These are phyloP conservation scores for Pachyramphus minor DNA, from an alignment of 2,113 vertebrate genomes.

Conservation along the genomic window DNA sequence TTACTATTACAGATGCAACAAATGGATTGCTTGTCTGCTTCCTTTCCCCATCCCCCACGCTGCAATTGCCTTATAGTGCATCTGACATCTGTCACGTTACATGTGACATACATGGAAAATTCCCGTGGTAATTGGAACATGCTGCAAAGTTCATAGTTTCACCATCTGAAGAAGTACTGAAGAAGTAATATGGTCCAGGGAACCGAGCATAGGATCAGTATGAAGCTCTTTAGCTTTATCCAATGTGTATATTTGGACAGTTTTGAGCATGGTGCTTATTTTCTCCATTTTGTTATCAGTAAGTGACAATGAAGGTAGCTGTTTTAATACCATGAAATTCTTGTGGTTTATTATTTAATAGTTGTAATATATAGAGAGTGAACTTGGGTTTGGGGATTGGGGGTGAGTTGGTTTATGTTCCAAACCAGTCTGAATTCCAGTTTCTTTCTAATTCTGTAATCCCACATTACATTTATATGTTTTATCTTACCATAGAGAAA, in stretches of 20 bases:
- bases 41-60: neutral
- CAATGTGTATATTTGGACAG: neutral
- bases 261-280: neutral
- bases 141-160: neutral
- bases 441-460: neutral
- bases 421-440: neutral
- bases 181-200: neutral
- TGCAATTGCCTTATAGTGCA: neutral
- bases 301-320: neutral
- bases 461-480: neutral
- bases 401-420: neutral
- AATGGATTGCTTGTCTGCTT: neutral
- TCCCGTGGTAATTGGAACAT: neutral
- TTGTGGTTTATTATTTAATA: neutral
- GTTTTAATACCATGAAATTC: neutral
- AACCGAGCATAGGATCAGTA: neutral
- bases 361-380: neutral
- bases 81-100: neutral
- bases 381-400: neutral
- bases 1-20: neutral
- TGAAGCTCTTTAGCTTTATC: neutral
- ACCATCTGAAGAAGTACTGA: neutral
- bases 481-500: neutral
- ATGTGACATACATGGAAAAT: neutral
- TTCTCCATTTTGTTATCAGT: neutral